These are phyloP conservation scores for Yponomeuta malinellus DNA, from an alignment of 2,888 invertebrate genomes.

Conservation along the genomic window DNA sequence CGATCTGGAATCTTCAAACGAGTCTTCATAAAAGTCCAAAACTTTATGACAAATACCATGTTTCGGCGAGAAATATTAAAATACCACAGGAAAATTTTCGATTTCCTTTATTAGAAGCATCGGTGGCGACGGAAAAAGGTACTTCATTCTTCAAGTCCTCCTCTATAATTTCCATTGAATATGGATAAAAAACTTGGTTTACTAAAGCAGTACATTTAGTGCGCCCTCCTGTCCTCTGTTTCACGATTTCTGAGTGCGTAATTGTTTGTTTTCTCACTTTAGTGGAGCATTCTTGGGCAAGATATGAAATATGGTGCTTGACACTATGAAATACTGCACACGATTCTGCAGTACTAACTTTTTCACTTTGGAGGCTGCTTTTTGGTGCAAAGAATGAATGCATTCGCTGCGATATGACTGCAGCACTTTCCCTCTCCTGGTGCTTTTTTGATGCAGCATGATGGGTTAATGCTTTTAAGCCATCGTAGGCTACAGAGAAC, in stretches of 20 bases:
- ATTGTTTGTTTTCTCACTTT: conserved; percentile 23
- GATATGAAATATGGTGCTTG: conserved; percentile 26
- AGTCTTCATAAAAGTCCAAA: conserved; percentile 19
- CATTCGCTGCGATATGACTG: not conserved
- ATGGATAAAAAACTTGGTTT: conserved; percentile 23
- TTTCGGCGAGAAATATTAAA: conserved; percentile 21
- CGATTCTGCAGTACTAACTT: conserved; percentile 25
- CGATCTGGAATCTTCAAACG: conserved; percentile 10
- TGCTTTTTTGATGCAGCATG: too few relatives aligned
- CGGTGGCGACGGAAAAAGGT: conserved; percentile 21
- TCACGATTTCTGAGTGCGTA: conserved; percentile 22
- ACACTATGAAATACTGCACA: conserved; percentile 25
- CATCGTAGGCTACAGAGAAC: too few relatives aligned
- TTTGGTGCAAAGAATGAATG: too few relatives aligned
- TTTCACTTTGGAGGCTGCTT: conserved; percentile 18
- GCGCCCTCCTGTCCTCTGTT: conserved; percentile 24
- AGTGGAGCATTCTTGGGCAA: conserved; percentile 24
- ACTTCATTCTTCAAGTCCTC: conserved; percentile 18
- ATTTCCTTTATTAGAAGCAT: conserved; percentile 23
- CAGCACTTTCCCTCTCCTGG: too few relatives aligned
- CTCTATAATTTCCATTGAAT: conserved; percentile 19
- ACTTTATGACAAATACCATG: conserved; percentile 16
- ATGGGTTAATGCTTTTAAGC: too few relatives aligned
- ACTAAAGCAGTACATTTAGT: conserved; percentile 25
- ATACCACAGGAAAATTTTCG: conserved; percentile 20